Evolutionary conservation across 53 echinoderm and acorn worm genomes (phyloP).

Genomic region (Actinopyga echinites): DNA sequence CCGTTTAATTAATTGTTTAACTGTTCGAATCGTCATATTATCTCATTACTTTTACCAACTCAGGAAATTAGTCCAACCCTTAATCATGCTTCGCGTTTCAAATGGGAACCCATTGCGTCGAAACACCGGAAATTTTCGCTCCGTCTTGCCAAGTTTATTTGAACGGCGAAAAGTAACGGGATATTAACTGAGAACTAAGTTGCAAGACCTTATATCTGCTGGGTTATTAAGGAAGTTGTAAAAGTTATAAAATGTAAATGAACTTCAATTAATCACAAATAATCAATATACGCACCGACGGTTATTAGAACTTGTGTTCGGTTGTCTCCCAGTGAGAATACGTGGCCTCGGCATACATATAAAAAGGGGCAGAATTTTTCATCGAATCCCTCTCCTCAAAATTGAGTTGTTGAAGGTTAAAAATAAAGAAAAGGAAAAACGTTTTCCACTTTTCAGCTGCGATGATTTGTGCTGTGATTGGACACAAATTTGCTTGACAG

Average conservation of each 20-base stretch:
- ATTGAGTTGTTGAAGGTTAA: too few relatives aligned
- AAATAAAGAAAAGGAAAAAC: too few relatives aligned
- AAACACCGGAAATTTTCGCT: conserved; percentile 44
- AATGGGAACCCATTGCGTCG: conserved; percentile 24
- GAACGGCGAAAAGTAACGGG: conserved; percentile 33
- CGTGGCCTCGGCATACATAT: too few relatives aligned
- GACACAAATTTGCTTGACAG: too few relatives aligned
- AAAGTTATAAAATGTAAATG: conserved; percentile 47
- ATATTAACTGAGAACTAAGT: conserved; percentile 41
- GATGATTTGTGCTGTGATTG: too few relatives aligned
- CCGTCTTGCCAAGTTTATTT: conserved; percentile 42
- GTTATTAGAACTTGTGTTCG: too few relatives aligned
- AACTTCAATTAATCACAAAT: conserved; percentile 40
- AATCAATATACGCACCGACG: background rate
- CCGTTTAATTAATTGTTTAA: conserved; percentile 46
- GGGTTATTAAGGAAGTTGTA: conserved; percentile 43
- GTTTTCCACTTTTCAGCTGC: too few relatives aligned
- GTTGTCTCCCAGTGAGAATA: too few relatives aligned
- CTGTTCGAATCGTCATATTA: conserved; percentile 38
- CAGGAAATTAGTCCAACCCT: conserved; percentile 30
- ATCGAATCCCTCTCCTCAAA: too few relatives aligned
- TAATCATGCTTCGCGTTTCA: conserved; percentile 46
- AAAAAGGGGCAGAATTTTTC: too few relatives aligned
- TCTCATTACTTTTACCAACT: conserved; percentile 42
- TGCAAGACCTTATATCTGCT: conserved; percentile 7